Percentiles rank a stretch among this genome's conserved stretches.
phyloP scores from a whole-genome alignment of 2,888 invertebrate species.

The Archaeoteleia sp. region DNA sequence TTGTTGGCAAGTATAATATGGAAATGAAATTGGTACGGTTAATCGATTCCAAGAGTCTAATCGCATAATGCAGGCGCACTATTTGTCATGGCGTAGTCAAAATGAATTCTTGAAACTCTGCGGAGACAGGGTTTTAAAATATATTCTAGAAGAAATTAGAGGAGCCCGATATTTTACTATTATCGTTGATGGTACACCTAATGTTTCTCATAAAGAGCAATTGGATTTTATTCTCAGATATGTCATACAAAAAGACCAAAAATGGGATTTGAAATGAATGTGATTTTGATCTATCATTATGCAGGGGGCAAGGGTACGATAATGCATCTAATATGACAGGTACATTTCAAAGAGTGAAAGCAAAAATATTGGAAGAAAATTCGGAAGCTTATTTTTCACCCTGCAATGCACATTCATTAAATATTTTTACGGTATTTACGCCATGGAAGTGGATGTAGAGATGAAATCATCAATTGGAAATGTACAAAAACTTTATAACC shows the following conservation, averaged over 20 bases:
- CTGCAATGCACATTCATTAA: constrained; percentile 6
- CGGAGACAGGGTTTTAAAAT: constrained; percentile 5
- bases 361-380: constrained; percentile 11
- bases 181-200: constrained; percentile 16
- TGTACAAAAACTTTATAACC: constrained; percentile 13
- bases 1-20: constrained; percentile 3
- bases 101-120: constrained; percentile 18
- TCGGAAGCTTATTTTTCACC: constrained; percentile 7
- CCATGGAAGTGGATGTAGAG: background rate
- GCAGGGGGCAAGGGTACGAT: constrained; percentile 10
- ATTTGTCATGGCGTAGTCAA: constrained; percentile 13
- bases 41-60: background rate
- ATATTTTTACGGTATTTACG: constrained; percentile 5
- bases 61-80: constrained; percentile 14
- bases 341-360: constrained; percentile 3
- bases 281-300: background rate
- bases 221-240: constrained; percentile 18
- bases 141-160: constrained; percentile 12
- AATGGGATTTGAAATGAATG: background rate
- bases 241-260: background rate
- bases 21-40: constrained; percentile 3
- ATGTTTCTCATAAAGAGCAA: constrained; percentile 22
- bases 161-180: constrained; percentile 10
- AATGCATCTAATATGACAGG: constrained; percentile 12
- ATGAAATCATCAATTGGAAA: constrained; percentile 3